These are phyloP conservation scores for Hiodon alosoides DNA, from an alignment of 2,113 vertebrate genomes.

Conservation along the genomic window DNA sequence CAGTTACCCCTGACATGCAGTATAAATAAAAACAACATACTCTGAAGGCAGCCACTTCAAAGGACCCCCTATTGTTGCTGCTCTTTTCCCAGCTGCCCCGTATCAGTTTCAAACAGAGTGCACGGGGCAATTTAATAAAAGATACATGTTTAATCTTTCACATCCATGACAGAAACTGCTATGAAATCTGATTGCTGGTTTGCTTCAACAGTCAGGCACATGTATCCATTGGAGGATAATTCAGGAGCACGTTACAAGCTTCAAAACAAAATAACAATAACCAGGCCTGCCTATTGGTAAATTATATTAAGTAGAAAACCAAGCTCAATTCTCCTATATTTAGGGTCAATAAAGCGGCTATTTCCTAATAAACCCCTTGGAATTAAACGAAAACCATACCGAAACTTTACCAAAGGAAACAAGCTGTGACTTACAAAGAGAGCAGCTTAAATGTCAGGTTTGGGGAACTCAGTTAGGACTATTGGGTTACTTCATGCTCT, in stretches of 20 bases:
- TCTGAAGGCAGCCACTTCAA: constrained; percentile 45
- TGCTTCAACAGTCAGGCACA: constrained; percentile 35
- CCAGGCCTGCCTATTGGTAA: constrained; percentile 34
- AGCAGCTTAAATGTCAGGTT: constrained; percentile 2
- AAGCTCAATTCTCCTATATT: constrained; percentile 29
- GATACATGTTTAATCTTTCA: constrained; percentile 56
- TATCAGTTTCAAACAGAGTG: constrained; percentile 61
- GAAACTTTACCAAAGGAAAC: neutral
- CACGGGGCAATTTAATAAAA: constrained; percentile 56
- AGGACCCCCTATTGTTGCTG: constrained; percentile 42
- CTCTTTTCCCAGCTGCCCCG: constrained; percentile 42
- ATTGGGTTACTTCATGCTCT: neutral
- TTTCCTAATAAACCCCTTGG: constrained; percentile 32
- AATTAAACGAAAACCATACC: constrained; percentile 32
- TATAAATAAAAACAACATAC: constrained; percentile 50
- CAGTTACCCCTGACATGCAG: constrained; percentile 35
- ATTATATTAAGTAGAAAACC: constrained; percentile 34
- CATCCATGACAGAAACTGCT: constrained; percentile 37
- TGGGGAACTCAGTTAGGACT: constrained; percentile 14
- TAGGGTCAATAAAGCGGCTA: constrained; percentile 32
- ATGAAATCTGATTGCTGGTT: constrained; percentile 54
- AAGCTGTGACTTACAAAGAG: constrained; percentile 8
- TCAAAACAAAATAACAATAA: constrained; percentile 39
- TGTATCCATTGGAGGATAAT: constrained; percentile 25
- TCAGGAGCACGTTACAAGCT: constrained; percentile 31